phyloP scores from a whole-genome alignment of 2,797 vertebrate species.

The Enoplosus armatus region DNA sequence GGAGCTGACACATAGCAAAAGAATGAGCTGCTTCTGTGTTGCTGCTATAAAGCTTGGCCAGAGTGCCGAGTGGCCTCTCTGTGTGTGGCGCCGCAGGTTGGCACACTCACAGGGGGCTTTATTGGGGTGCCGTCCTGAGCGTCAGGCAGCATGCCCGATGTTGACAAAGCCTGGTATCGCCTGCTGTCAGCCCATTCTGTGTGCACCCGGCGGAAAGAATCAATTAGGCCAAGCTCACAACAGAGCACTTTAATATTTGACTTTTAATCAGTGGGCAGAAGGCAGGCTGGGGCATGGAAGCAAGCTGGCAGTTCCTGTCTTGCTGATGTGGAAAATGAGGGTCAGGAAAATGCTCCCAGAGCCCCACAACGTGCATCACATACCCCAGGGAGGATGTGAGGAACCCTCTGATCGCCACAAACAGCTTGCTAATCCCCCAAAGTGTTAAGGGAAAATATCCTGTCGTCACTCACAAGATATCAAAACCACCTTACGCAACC shows the following conservation, averaged over 20 bases:
- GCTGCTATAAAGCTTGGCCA: constrained; percentile 64
- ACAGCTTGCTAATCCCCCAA: constrained; percentile 53
- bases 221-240: constrained; percentile 83
- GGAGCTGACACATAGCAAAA: constrained; percentile 68
- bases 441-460: constrained; percentile 50
- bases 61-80: constrained; percentile 65
- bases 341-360: constrained; percentile 53
- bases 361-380: constrained; percentile 25
- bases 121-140: constrained; percentile 77
- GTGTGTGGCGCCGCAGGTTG: constrained; percentile 80
- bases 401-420: constrained; percentile 30
- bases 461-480: constrained; percentile 57
- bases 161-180: constrained; percentile 86
- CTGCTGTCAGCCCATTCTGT: constrained; percentile 86
- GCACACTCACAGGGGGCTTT: constrained; percentile 73
- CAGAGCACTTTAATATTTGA: constrained; percentile 86
- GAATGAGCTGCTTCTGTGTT: constrained; percentile 70
- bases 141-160: constrained; percentile 82
- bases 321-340: constrained; percentile 78
- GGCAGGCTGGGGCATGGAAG: constrained; percentile 61
- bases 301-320: constrained; percentile 64
- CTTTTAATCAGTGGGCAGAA: constrained; percentile 81
- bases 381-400: constrained; percentile 33
- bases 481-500: constrained; percentile 74
- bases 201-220: constrained; percentile 84